These are phyloP conservation scores for Gallinago solitaria DNA, from an alignment of 2,797 vertebrate species.

Conservation along the genomic window DNA sequence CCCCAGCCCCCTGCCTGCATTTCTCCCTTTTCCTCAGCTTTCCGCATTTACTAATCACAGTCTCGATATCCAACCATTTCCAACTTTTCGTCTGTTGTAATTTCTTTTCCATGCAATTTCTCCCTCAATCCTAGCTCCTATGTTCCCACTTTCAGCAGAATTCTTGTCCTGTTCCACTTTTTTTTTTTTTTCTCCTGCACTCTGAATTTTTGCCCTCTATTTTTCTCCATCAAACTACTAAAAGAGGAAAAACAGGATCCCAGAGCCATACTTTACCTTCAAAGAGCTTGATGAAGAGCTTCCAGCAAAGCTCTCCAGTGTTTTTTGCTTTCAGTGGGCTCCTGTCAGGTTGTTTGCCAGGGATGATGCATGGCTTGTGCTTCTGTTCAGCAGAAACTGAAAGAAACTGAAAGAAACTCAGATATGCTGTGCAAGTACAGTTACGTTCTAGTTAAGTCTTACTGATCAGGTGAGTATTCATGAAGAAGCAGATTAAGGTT, in stretches of 20 bases:
- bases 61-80: not conserved
- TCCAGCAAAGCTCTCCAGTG: not conserved
- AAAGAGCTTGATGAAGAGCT: not conserved
- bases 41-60: not conserved
- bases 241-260: not conserved
- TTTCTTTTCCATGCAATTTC: not conserved
- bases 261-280: not conserved
- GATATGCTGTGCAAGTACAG: not conserved
- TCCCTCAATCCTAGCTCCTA: not conserved
- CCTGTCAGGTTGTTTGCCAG: not conserved
- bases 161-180: not conserved
- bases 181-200: not conserved
- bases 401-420: not conserved
- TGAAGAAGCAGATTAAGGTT: not conserved
- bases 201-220: not conserved
- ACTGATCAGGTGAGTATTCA: not conserved
- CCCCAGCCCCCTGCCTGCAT: not conserved
- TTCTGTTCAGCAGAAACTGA: not conserved
- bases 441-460: not conserved
- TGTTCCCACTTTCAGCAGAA: not conserved
- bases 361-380: not conserved
- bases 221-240: not conserved
- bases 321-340: not conserved
- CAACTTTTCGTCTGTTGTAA: not conserved
- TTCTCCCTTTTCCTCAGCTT: not conserved